Evolutionary conservation across 2,888 invertebrate species (phyloP).

Genomic region (Ophion ventricosus): DNA sequence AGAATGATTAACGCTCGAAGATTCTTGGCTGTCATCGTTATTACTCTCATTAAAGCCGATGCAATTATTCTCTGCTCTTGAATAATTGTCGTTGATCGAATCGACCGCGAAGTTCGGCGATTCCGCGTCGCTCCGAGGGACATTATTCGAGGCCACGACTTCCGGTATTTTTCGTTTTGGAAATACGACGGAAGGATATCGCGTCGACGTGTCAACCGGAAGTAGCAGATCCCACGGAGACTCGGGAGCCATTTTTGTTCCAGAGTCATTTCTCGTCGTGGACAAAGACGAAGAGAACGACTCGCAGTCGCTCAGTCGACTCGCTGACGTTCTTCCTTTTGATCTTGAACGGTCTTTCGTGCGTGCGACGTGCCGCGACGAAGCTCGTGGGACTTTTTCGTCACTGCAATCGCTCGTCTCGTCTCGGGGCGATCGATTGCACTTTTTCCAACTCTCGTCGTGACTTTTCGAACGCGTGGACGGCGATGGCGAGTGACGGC

Average conservation of each 20-base stretch:
- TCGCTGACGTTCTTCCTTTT: not conserved
- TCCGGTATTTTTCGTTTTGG: not conserved
- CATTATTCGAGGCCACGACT: not conserved
- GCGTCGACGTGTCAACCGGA: not conserved
- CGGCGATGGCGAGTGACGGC: not conserved
- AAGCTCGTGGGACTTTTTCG: not conserved
- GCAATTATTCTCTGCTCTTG: too few relatives aligned
- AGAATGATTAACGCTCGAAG: slow-evolving; percentile 5
- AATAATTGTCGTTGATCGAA: not conserved
- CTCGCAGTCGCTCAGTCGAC: not conserved
- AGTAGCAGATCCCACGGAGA: not conserved
- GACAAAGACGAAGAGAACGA: not conserved
- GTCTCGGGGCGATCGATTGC: not conserved
- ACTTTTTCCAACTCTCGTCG: not conserved
- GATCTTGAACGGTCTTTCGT: slow-evolving; percentile 7
- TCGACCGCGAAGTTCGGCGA: not conserved
- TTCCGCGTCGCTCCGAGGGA: not conserved
- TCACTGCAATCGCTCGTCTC: not conserved
- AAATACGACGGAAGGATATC: not conserved
- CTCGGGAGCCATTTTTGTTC: not conserved
- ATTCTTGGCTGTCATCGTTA: slow-evolving; percentile 1
- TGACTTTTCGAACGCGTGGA: not conserved
- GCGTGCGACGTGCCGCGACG: not conserved
- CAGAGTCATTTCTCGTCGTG: not conserved
- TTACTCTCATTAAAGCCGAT: too few relatives aligned